Evolutionary conservation across 2,113 vertebrate genomes (phyloP), one percentile per base, ranked within the genome.

Genomic region (Lycaon pictus): DNA sequence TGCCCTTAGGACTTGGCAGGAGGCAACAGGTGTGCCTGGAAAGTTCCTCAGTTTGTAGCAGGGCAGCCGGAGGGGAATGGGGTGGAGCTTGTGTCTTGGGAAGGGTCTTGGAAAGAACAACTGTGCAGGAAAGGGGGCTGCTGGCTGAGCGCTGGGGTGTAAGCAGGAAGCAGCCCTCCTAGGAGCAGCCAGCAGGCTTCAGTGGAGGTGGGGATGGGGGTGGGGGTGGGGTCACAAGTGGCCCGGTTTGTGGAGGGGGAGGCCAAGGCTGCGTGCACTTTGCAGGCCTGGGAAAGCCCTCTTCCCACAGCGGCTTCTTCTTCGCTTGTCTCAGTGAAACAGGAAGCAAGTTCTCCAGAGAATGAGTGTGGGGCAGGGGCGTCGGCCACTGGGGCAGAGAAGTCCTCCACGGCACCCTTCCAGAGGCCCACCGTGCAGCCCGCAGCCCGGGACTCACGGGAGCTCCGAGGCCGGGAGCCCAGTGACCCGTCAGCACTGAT

Each of bases 231-330:
- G 43, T 43, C 43, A 43, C 43, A 1, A 43, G 43, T 43, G 43
- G 43, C 43, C 5, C 6, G 43, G 43, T 6, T 1, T 6, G 43
- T 6, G 5, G 43, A 6, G 43, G 43, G 43, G 43, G 43, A 43
- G 43, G 43, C 43, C 43, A 43, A 43, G 43, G 43, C 43, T 7
- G 43, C 43, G 43, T 43, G 37, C 65, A n/a, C 65, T 32, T 32
- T 10, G 32, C 72, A 48, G 72, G 72, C 37, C 72, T 48, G 72
- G 23, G 23, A 27, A 16, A 48, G 43, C 43, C 23, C 72, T 43
- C 72, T 15, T 2, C 6, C 35, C 0, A 43, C 43, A 6, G 17
- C 1, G 13, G 22, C 22, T 2, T 15, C 22, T 13, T 11, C 72
- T 51, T 5, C 1, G 7, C 74, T 76, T 77, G 17, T 20, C 32